Evolutionary conservation across 2,113 vertebrate species (phyloP), one percentile per base, ranked within the genome.

Genomic region (Limnothrissa miodon): DNA sequence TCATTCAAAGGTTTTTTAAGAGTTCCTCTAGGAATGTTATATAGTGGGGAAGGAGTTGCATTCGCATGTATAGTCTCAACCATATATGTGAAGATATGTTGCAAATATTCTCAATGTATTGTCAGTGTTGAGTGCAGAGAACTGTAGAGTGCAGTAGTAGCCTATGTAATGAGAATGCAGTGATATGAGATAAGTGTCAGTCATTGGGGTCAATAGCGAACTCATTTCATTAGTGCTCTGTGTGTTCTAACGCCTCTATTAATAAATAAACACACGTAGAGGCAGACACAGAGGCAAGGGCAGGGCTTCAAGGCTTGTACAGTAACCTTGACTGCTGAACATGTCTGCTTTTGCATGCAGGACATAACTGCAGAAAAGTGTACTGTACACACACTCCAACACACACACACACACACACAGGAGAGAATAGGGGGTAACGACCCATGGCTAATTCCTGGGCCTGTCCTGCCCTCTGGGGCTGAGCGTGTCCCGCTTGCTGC

Each of bases 371-470:
- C 15, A 33, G 59, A 33, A 66, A 66, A 2, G 42, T 42, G 42
- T 6, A 42, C 42, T 42, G 42, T 42, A 23, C 21, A 5, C 29
- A 25, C 29, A 66, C 59, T 33, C 29, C 29, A 8, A 23, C 21
- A 5, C 29, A 25, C 29, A 66, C 59, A 66, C 13, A 66, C 25
- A 66, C 59, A 66, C 11, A 33, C 42, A 42, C 42, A 42, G 2
- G 59, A 66, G 25, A 29, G 59, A 25, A 66, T 25, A 29, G 59
- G 59, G 15, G 25, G 59, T 33, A 11, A 33, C 29, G 59, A 66
- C 59, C 59, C 59, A 9, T 66, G 29, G 29, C n/a, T 66, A 66
- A 66, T 66, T 66, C 59, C 59, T 66, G n/a, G n/a, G 56, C 56
- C 4, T 59, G 56, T 59, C 21, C 56, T 33, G n/a, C 25, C 59